Base-by-base conservation (phyloP, 2,113 vertebrate species). In the Cheilinus undulatus region DNA sequence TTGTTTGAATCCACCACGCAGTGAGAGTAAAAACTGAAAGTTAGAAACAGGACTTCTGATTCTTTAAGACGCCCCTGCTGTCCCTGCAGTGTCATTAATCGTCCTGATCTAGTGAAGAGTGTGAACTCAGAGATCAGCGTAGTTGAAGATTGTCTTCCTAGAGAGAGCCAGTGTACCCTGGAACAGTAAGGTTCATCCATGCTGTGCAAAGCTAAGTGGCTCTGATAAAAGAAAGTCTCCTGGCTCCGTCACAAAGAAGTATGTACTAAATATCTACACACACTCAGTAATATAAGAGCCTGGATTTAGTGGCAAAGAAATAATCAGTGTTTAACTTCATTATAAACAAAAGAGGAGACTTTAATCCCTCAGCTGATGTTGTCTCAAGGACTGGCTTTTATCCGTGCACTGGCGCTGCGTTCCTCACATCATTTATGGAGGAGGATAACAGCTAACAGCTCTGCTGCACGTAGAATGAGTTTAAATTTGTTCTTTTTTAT, bases 121-220 rank as follows among this genome's bases (percentile, higher is more conserved):
- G 48, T 59, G 38, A 42, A 43, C 43, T 36, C 36, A n/a, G 42
- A 56, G 50, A 52, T 71, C 19, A 8, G 24, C 57, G 62, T 62
- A 74, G 51, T 68, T 38, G 62, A 73, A 65, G 46, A 61, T 68
- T 9, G 32, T 46, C 48, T 46, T 34, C 49, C 63, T 20, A 20
- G n/a, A 77, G 73, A 73, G 69, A 78, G 68, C 68, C 71, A 58
- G 58, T 88, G 75, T 83, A 69, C 49, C 50, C 42, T 38, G 27
- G 53, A 77, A 66, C 71, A 63, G 73, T 86, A 69, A 70, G 78
- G 73, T 70, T 67, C 74, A 78, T 71, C 61, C 70, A 74, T 64
- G 79, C 64, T 50, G 67, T 77, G 70, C 72, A 73, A 63, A 69
- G 74, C 78, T 46, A 65, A 54, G 52, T 58, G 76, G 67, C 64